Conservation (phyloP, 2,888 invertebrate genomes). For the Catonia carolina region DNA sequence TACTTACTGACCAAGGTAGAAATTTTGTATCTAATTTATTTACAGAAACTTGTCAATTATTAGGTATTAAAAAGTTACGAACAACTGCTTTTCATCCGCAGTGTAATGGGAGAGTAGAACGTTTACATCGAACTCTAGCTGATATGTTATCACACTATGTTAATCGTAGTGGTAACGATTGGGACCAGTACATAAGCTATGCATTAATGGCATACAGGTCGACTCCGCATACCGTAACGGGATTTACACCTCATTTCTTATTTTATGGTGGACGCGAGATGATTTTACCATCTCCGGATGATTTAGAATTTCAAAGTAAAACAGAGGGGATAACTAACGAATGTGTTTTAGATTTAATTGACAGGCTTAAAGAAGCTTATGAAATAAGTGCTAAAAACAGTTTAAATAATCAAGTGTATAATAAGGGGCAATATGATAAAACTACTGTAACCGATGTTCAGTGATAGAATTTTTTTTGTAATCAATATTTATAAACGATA, state of each 20-base stretch:
- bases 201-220: slow-evolving; percentile 37
- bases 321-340: too few relatives aligned
- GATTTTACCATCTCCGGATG: too few relatives aligned
- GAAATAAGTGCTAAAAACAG: too few relatives aligned
- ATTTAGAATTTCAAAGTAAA: too few relatives aligned
- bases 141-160: slow-evolving; percentile 38
- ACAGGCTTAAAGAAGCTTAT: too few relatives aligned
- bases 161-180: slow-evolving; percentile 35
- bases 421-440: too few relatives aligned
- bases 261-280: slow-evolving; percentile 25
- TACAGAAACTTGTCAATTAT: slow-evolving; percentile 31
- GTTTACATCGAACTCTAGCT: slow-evolving; percentile 37
- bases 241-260: slow-evolving; percentile 24
- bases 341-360: too few relatives aligned
- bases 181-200: slow-evolving; percentile 37
- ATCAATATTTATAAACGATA: too few relatives aligned
- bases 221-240: too few relatives aligned
- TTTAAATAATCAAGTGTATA: too few relatives aligned
- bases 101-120: slow-evolving; percentile 37
- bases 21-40: slow-evolving; percentile 39
- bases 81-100: slow-evolving; percentile 37
- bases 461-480: too few relatives aligned
- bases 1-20: slow-evolving; percentile 41
- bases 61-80: slow-evolving; percentile 12
- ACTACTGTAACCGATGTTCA: too few relatives aligned